Evolutionary conservation across 2,113 vertebrate genomes (phyloP), one percentile per base, ranked within the genome.

Genomic region (Craseonycteris thonglongyai): DNA sequence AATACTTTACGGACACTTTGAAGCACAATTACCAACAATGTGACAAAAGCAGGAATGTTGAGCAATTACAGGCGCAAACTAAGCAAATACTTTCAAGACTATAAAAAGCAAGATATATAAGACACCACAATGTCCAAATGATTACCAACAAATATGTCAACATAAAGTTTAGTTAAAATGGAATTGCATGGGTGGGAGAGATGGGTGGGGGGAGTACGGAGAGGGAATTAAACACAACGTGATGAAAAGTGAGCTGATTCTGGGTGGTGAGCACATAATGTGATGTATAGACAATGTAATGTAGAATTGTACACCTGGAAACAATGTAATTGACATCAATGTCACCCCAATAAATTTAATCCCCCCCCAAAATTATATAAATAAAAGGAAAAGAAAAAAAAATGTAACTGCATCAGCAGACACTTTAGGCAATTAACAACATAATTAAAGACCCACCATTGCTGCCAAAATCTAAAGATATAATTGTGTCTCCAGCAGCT

Each of bases 401-500:
- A n/a, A n/a, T n/a, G n/a, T n/a, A n/a, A n/a, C n/a, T n/a, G n/a
- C 3, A 71, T 22, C 45, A 94, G 69, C 35, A 94, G 22, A 40
- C 5, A 85, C 18, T 82, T 91, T 51, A 94, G 18, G 75, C 18
- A 22, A 76, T 66, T 65, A 87, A 84, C 30, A 88, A 80, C 94
- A n/a, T 81, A 97, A 98, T 95, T n/a, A 10, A 91, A 97, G 80
- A 98, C 98, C 49, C 92, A 99, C 99, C 99, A 86, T 99, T 98
- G 95, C 97, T 98, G 98, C 98, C 98, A 97, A 99, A 99, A 97
- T 99, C 98, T 98, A 99, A 97, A 74, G 99, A 98, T 96, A 99
- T 99, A 96, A 99, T 99, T 13, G 99, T 98, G 97, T 99, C 99
- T 97, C 99, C 99, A 28, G 99, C 98, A 42, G 99, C 99, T 5